Percentiles rank a stretch among this genome's conserved stretches.
phyloP scores from a whole-genome alignment of 53 echinoderm and acorn worm genomes.

The Stichopus horrens region DNA sequence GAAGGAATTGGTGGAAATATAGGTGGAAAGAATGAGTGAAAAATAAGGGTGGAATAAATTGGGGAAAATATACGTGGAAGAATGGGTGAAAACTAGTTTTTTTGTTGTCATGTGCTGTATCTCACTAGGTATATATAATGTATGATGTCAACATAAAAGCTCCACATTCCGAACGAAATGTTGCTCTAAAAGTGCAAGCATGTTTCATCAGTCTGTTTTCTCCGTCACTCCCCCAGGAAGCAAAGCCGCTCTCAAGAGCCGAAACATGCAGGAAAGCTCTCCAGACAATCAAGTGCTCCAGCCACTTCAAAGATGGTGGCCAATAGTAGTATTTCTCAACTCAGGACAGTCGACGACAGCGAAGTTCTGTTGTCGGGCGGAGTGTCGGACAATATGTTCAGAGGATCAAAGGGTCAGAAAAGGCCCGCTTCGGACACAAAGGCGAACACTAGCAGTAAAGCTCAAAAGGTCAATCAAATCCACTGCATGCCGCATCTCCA shows the following conservation, averaged over 20 bases:
- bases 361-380: neutral
- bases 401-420: constrained; percentile 57
- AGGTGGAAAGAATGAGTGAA: no score
- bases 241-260: constrained; percentile 24
- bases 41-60: no score
- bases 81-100: no score
- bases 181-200: neutral
- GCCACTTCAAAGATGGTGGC: constrained; percentile 18
- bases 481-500: constrained; percentile 26
- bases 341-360: constrained; percentile 36
- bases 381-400: constrained; percentile 56
- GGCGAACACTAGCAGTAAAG: constrained; percentile 59
- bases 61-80: no score
- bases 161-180: neutral
- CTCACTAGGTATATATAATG: no score
- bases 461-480: constrained; percentile 52
- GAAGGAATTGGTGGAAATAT: no score
- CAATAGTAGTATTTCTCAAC: constrained; percentile 29
- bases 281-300: constrained; percentile 26
- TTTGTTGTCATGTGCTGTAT: no score
- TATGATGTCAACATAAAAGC: neutral
- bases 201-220: neutral
- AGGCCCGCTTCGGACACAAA: constrained; percentile 52
- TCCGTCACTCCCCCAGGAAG: neutral
- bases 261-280: constrained; percentile 13